A percentile compares a stretch with the other conserved stretches of the same genome.
Evolutionary conservation across 2,113 vertebrate species (phyloP).

Genomic region (Chaetodon trifascialis): DNA sequence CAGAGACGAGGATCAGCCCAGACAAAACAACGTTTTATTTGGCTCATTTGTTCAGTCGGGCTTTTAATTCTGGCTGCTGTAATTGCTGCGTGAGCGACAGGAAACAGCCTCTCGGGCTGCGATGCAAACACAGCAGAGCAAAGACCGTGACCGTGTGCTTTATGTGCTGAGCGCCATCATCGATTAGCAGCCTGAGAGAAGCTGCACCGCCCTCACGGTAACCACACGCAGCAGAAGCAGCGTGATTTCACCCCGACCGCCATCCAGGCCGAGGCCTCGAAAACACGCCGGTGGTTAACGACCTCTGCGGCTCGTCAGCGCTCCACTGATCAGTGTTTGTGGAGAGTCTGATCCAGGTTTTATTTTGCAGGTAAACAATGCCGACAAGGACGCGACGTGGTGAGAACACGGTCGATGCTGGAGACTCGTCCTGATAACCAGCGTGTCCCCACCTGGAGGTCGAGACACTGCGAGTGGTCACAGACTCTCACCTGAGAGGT

Average conservation of each 20-base stretch:
- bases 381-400: background rate
- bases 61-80: conserved; percentile 44
- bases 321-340: too few relatives aligned
- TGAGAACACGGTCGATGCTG: background rate
- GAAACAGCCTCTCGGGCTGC: conserved; percentile 5
- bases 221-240: too few relatives aligned
- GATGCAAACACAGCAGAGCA: conserved; percentile 39
- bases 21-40: conserved; percentile 50
- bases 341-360: conserved; percentile 4
- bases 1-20: conserved; percentile 4
- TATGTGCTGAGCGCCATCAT: conserved; percentile 8
- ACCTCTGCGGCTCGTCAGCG: conserved; percentile 1
- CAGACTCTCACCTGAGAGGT: background rate
- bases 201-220: background rate
- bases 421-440: background rate
- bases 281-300: background rate
- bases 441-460: background rate
- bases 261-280: background rate
- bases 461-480: background rate
- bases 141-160: conserved; percentile 7
- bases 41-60: conserved; percentile 48
- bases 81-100: conserved; percentile 19
- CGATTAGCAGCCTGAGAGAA: conserved; percentile 33
- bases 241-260: background rate
- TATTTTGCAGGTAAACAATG: conserved; percentile 23